phyloP scores from a whole-genome alignment of 1,140 invertebrate species.

The Heliconius melpomene region DNA sequence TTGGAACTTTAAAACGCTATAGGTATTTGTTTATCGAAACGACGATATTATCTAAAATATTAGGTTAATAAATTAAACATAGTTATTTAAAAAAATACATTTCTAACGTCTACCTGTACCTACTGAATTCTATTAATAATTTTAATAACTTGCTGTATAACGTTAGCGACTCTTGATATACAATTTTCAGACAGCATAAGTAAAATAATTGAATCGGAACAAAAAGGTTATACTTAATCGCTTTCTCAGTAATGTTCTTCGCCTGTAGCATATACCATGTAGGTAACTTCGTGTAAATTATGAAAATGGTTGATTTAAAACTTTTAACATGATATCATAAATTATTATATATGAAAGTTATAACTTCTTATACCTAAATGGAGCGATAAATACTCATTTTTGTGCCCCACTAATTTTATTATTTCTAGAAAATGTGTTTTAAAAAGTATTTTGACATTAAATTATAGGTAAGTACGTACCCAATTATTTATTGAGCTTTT shows the following conservation, averaged over 20 bases:
- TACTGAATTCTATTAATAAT: no score
- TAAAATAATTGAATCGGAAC: conserved; percentile 9
- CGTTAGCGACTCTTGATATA: not conserved
- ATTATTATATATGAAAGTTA: not conserved
- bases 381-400: not conserved
- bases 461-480: no score
- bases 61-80: no score
- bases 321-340: not conserved
- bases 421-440: no score
- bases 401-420: not conserved
- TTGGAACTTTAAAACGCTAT: no score
- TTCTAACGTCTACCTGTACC: no score
- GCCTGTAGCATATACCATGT: not conserved
- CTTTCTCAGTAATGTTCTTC: not conserved
- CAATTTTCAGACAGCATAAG: not conserved
- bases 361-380: not conserved
- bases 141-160: not conserved
- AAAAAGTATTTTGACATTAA: no score
- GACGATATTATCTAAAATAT: not conserved
- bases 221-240: conserved; percentile 2
- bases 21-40: no score
- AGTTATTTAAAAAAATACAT: no score
- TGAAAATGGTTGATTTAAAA: not conserved
- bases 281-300: not conserved
- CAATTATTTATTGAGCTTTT: no score